Evolutionary conservation across 2,888 invertebrate species (phyloP), one percentile per base, ranked within the genome.

Genomic region (Stenoptilia bipunctidactyla): DNA sequence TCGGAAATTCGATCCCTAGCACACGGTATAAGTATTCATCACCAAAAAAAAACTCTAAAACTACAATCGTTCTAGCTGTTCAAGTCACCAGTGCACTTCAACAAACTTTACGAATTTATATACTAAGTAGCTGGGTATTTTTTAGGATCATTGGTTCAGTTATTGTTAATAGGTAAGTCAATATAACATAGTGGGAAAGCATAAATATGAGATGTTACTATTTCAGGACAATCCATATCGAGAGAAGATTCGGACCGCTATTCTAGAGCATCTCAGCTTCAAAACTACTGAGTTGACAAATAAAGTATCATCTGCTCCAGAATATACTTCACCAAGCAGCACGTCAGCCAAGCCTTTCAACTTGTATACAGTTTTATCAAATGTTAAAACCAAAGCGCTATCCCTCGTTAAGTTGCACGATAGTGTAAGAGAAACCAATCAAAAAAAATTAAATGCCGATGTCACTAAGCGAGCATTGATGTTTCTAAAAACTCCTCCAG

Each of bases 341-440:
- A 46, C 20, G 4, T 5, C 50, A 27, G 47, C 53, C 2, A 71
- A 65, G 46, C 41, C 65, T 15, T 70, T 72, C 40, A 75, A 66
- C 42, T 46, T 86, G 10, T 71, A 79, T 13, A 82, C 83, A 42
- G 68, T 85, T 13, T 64, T 86, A 47, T 85, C 77, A 1, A 86
- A 83, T 44, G 85, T 86, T 0, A 87, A 85, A 61, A 76, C 69
- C 39, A 86, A 82, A 54, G 82, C 86, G 13, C 57, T 85, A 42
- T 85, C 84, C 40, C 63, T 85, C 10, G 76, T 86, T 1, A 86
- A 82, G 25, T 25, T 9, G 25, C 25, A 25, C 9, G 25, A 33
- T n/a, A 33, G 8, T n/a, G n/a, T n/a, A 33, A 9, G 10, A 5
- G 25, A 25, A 25, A 33, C 33, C 33, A 12, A 33, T 6, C 9